A percentile compares a stretch with the other conserved stretches of the same genome.
phyloP scores from a whole-genome alignment of 2,113 vertebrate genomes.

The Mugil cephalus region DNA sequence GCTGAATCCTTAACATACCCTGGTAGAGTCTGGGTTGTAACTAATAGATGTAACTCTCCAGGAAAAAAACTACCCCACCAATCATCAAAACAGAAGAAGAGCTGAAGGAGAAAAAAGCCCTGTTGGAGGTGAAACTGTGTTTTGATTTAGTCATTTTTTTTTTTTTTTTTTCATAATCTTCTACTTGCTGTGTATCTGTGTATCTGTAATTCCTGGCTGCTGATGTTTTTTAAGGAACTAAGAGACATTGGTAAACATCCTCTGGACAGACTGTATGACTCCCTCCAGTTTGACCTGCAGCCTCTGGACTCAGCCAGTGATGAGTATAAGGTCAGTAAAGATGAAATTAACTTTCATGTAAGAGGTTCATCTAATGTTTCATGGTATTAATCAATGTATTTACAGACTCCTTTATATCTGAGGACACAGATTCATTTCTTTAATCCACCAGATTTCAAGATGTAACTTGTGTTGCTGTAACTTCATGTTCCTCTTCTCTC shows the following conservation, averaged over 20 bases:
- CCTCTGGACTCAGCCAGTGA: slow-evolving; percentile 80
- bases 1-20: background rate
- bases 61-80: slow-evolving; percentile 88
- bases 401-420: no score
- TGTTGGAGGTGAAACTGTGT: slow-evolving; percentile 88
- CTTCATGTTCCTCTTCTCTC: no score
- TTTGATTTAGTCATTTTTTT: background rate
- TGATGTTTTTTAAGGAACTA: slow-evolving; percentile 78
- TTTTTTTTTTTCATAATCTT: background rate
- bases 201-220: background rate
- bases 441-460: no score
- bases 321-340: slow-evolving; percentile 84
- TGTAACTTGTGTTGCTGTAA: no score
- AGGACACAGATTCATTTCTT: no score
- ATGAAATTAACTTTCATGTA: no score
- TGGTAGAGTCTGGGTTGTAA: no score
- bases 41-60: slow-evolving; percentile 52
- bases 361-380: no score
- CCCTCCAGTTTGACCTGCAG: slow-evolving; percentile 84
- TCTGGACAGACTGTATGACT: slow-evolving; percentile 87
- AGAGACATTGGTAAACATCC: slow-evolving; percentile 91
- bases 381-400: no score
- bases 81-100: slow-evolving; percentile 87
- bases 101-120: slow-evolving; percentile 88
- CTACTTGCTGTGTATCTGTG: no score